These are phyloP conservation scores for Diceros bicornis DNA, from an alignment of 2,797 vertebrate species.

Conservation along the genomic window DNA sequence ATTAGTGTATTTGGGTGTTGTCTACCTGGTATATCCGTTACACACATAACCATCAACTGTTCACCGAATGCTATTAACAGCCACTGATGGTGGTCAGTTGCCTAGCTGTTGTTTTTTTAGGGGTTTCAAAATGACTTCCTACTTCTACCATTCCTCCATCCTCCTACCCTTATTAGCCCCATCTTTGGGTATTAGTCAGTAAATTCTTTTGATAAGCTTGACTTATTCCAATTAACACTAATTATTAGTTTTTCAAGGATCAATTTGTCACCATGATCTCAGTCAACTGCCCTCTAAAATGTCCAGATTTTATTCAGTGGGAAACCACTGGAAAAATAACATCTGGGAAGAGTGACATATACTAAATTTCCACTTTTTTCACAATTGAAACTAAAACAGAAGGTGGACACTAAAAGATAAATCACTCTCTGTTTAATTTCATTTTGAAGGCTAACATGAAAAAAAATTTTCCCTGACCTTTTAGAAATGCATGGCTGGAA, in stretches of 20 bases:
- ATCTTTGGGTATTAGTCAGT: background rate
- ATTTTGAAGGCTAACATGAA: background rate
- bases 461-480: background rate
- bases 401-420: background rate
- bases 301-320: background rate
- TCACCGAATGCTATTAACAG: accelerated
- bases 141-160: background rate
- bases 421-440: background rate
- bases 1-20: background rate
- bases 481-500: background rate
- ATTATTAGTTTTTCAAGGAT: background rate
- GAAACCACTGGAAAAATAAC: background rate
- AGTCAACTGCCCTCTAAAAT: background rate
- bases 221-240: background rate
- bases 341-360: background rate
- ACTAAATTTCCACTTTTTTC: background rate
- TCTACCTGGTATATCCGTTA: accelerated
- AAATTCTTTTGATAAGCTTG: background rate
- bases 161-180: background rate
- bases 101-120: background rate
- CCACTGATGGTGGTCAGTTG: no score
- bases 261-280: background rate
- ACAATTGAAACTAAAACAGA: background rate
- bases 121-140: background rate
- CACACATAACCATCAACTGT: no score